A percentile compares a stretch with the other conserved stretches of the same genome.
Conservation (phyloP, 2,797 vertebrate species). For the Sebastes nivosus region DNA sequence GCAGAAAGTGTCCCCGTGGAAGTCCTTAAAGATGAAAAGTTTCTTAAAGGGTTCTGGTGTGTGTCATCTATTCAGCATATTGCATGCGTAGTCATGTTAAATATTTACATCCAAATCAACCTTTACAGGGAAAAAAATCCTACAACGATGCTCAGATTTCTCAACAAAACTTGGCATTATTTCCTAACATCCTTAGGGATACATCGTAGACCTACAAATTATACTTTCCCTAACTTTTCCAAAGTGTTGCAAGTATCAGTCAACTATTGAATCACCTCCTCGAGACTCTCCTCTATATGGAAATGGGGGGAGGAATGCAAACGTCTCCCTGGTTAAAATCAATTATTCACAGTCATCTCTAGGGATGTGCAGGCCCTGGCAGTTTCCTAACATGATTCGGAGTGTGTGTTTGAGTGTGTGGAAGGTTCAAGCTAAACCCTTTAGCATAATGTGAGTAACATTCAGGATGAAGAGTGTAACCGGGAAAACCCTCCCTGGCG, state of each 20-base stretch:
- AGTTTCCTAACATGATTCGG: conserved; percentile 52
- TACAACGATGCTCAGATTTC: neutral
- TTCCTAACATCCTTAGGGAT: conserved; percentile 5
- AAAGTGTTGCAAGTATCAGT: conserved; percentile 64
- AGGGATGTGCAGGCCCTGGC: conserved; percentile 58
- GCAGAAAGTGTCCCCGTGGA: neutral
- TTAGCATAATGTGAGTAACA: conserved; percentile 49
- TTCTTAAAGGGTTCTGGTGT: neutral
- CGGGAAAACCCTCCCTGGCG: conserved; percentile 7
- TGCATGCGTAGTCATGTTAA: neutral
- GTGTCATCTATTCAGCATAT: conserved; percentile 10
- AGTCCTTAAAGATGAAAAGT: neutral
- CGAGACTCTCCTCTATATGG: conserved; percentile 53
- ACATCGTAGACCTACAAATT: conserved; percentile 39
- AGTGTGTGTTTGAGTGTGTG: conserved; percentile 20
- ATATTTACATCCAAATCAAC: neutral
- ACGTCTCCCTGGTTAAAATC: conserved; percentile 70
- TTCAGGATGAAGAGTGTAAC: conserved; percentile 42
- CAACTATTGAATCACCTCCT: conserved; percentile 70
- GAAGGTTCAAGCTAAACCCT: conserved; percentile 50
- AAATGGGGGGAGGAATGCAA: conserved; percentile 56
- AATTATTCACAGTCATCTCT: conserved; percentile 76
- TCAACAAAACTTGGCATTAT: conserved; percentile 1
- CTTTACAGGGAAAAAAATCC: neutral
- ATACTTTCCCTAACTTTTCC: conserved; percentile 61